A percentile compares a stretch with the other conserved stretches of the same genome.
Conservation (phyloP, 2,888 invertebrate species). For the Euspilapteryx auroguttella region DNA sequence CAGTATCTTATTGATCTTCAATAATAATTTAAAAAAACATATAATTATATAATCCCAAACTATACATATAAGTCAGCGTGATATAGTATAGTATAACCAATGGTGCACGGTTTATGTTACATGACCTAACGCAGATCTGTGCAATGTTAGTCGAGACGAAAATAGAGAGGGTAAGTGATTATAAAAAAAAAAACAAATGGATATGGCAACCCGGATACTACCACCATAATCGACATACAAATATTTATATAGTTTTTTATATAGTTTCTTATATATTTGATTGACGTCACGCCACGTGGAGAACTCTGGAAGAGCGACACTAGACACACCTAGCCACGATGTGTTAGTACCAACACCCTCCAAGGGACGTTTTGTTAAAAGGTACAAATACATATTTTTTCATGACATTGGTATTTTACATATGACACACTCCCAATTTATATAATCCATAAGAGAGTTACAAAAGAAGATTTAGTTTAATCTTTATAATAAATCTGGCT, state of each 20-base stretch:
- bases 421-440: too few relatives aligned
- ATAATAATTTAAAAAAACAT: constrained; percentile 26
- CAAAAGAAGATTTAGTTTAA: too few relatives aligned
- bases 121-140: constrained; percentile 41
- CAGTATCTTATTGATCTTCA: constrained; percentile 60
- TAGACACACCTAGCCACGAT: too few relatives aligned
- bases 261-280: constrained; percentile 15
- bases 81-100: constrained; percentile 8
- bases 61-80: neutral
- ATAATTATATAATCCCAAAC: neutral
- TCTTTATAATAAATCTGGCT: too few relatives aligned
- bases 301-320: constrained; percentile 64
- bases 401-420: too few relatives aligned
- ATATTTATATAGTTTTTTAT: constrained; percentile 20
- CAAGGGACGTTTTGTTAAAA: too few relatives aligned
- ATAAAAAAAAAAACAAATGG: constrained; percentile 53
- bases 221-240: constrained; percentile 50
- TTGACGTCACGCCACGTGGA: constrained; percentile 31
- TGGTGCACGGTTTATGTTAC: constrained; percentile 6
- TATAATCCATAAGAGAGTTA: too few relatives aligned
- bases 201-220: constrained; percentile 48
- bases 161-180: constrained; percentile 22
- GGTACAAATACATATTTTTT: too few relatives aligned
- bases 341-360: too few relatives aligned
- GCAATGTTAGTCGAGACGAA: constrained; percentile 52